These are phyloP conservation scores for Drosophila neutralis DNA, from an alignment of 2,888 invertebrate genomes.

Conservation along the genomic window DNA sequence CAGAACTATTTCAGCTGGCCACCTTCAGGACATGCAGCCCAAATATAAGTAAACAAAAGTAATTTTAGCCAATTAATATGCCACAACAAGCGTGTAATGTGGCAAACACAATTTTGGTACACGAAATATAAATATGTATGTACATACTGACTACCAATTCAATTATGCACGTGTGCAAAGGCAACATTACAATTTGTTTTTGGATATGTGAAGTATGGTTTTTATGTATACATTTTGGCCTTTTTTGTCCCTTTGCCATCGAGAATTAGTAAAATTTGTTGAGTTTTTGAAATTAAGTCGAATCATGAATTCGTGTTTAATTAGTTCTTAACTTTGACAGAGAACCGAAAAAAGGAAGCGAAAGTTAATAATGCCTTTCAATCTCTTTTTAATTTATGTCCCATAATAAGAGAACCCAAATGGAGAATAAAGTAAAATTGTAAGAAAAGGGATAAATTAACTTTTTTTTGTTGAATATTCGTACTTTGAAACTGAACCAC, in stretches of 20 bases:
- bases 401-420: background rate
- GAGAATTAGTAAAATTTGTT: background rate
- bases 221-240: background rate
- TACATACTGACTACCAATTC: background rate
- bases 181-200: background rate
- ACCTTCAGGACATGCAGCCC: conserved; percentile 21
- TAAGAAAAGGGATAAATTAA: background rate
- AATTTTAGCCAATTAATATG: conserved; percentile 53
- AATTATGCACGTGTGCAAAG: background rate
- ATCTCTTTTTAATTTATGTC: background rate
- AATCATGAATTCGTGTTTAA: background rate
- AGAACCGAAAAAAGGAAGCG: background rate
- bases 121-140: no score
- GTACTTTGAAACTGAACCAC: background rate
- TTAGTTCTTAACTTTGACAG: conserved; percentile 1
- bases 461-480: background rate
- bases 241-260: background rate
- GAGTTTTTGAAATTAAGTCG: background rate
- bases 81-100: conserved; percentile 30
- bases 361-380: background rate
- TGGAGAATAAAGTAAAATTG: background rate
- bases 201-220: background rate
- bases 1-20: conserved; percentile 34
- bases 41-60: conserved; percentile 56
- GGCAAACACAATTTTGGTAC: background rate